Evolutionary conservation across 2,113 vertebrate genomes (phyloP).

Genomic region (Polyodon spathula): DNA sequence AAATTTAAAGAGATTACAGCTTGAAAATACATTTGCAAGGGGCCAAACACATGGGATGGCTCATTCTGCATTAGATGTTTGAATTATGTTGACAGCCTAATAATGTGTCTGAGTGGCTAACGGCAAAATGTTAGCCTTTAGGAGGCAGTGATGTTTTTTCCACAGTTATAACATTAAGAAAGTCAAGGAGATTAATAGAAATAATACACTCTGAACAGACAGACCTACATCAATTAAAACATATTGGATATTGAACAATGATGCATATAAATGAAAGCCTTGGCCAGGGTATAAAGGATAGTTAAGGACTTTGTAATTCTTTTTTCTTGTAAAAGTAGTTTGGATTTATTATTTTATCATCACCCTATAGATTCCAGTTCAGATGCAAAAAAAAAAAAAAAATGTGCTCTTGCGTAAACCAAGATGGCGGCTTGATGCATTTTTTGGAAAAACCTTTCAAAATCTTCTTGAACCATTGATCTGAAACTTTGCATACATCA

Average conservation of each 20-base stretch:
- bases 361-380: no score
- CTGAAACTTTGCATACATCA: no score
- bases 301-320: no score
- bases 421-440: no score
- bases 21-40: slow-evolving; percentile 38
- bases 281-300: no score
- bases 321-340: no score
- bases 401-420: no score
- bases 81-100: slow-evolving; percentile 59
- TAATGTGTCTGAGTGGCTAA: slow-evolving; percentile 49
- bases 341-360: no score
- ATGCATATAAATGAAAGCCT: background rate
- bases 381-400: no score
- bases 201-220: slow-evolving; percentile 48
- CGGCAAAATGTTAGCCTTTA: slow-evolving; percentile 45
- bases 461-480: no score
- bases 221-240: background rate
- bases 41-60: slow-evolving; percentile 29
- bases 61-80: slow-evolving; percentile 45
- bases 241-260: background rate
- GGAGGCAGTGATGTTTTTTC: slow-evolving; percentile 41
- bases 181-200: slow-evolving; percentile 55
- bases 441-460: no score
- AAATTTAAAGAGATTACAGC: slow-evolving; percentile 37
- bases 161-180: slow-evolving; percentile 50